These are phyloP conservation scores for Drosophila maculinotata DNA, from an alignment of 2,888 invertebrate species.

Conservation along the genomic window DNA sequence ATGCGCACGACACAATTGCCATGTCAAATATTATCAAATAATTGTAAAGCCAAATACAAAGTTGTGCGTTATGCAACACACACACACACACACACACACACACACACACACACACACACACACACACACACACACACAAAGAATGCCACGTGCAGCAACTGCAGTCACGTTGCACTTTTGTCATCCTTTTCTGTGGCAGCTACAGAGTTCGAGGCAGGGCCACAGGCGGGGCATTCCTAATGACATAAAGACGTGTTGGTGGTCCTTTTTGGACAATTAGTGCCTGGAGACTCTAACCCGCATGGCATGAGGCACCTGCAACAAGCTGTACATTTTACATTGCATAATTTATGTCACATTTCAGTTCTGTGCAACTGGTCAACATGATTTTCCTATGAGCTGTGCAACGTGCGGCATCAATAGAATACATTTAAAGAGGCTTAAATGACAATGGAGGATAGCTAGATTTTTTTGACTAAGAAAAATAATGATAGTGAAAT, in stretches of 20 bases:
- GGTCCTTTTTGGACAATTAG: conserved; percentile 79
- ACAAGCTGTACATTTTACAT: conserved; percentile 46
- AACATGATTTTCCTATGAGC: conserved; percentile 18
- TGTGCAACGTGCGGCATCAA: conserved; percentile 20
- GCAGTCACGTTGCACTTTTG: conserved; percentile 79
- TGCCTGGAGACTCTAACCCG: conserved; percentile 37
- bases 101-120: conserved; percentile 27
- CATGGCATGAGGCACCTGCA: conserved; percentile 61
- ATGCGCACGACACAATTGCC: conserved; percentile 80
- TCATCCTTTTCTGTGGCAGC: conserved; percentile 64
- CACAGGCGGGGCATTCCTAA: conserved; percentile 64
- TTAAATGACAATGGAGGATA: background rate
- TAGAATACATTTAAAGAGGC: background rate
- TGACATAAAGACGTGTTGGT: conserved; percentile 71
- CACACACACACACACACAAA: background rate
- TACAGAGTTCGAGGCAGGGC: conserved; percentile 8
- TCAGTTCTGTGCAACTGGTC: conserved; percentile 35
- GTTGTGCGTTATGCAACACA: conserved; percentile 49
- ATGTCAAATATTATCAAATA: conserved; percentile 78
- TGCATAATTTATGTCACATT: conserved; percentile 75
- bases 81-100: background rate
- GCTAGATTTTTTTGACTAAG: background rate
- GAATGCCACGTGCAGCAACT: conserved; percentile 66
- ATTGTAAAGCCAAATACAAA: conserved; percentile 61
- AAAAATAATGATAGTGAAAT: no score